Base-by-base conservation (phyloP, 2,888 invertebrate genomes). In the Automeris io region DNA sequence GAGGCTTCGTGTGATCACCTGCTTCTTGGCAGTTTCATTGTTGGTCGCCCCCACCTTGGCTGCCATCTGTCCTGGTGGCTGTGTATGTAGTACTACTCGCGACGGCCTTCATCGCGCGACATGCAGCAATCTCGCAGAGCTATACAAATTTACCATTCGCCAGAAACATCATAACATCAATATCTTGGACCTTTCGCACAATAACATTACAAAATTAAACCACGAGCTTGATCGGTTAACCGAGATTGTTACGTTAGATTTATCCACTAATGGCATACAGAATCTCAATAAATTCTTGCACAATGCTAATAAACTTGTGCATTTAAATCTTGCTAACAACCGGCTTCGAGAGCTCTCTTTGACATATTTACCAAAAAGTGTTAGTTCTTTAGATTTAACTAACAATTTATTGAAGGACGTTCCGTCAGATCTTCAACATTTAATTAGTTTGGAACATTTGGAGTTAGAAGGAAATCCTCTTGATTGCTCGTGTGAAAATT, bases 111-210 rank as follows among this genome's bases (percentile, higher is more conserved):
- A 93, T 22, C 87, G 93, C 43, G 87, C 89, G 19, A 88, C 89
- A 44, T 91, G 90, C 64, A 88, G 90, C 40, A 82, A 90, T 37
- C 92, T 95, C 57, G 91, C 92, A 47, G 93, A 94, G 32, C 90
- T 95, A 6, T 92, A 94, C 75, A 95, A 89, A 57, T 87, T 77
- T 52, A 82, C 77, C 25, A 70, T 82, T 33, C 74, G 73, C 24
- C 78, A 81, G 51, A 87, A 81, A 57, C 87, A 87, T 65, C 83
- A 87, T 61, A 87, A 87, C 42, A 83, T 87, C 41, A 87, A 88
- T 46, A 85, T 87, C 46, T 54, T 92, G 37, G 91, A 92, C 68
- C 77, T 92, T 39, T 92, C 92, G 11, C 83, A 88, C 54, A 88
- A 91, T 62, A 87, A 88, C 39, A 85, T 92, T 42, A 87, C 87